Base-by-base conservation (phyloP, 1,140 invertebrate species). In the Zaprionus taronus region DNA sequence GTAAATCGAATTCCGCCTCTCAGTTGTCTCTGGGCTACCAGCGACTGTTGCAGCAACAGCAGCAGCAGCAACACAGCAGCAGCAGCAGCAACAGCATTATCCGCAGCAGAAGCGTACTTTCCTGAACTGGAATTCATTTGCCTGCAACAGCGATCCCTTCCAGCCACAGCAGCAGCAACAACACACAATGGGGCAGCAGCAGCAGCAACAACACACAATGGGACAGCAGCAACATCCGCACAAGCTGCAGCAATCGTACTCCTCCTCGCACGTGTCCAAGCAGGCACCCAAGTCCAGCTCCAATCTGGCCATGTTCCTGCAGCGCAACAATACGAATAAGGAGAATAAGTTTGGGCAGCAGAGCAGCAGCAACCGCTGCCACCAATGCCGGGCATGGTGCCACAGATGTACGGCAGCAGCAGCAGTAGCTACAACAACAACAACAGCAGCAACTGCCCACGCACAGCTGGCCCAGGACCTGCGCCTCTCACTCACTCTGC, bases 1-100 rank as follows among this genome's bases (percentile, higher is more conserved):
- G 89, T 53, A 92, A 92, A 67, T 92, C 91, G 12, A 91, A 89
- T 62, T 91, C 89, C 17, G 91, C 91, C 28, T 92, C 89, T 26
- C 91, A 92, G 71, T 67, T 92, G 66, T 90, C 87, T 56, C 77
- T 85, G 81, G 81, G 83, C 55, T 91, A 91, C 56, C 78, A 81
- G 58, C 65, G 81, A 64, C 63, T 78, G 71, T 71, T 80, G 79
- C 79, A 80, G 9, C 85, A 89, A 34, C 76, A 85, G 20, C 72
- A 77, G 2, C 83, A 79, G 1, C 80, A 72, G 0, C 75, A 72
- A 1, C 84, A 72, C n/a, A 80, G 2, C 83, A 72, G 0, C 69
- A 75, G 2, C 83, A 72, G 0, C 69, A 75, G 4, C 66, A 69
- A 1, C 76, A 79, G 38, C 79, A 79, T 49, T 90, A 90, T 77